Base-by-base conservation (phyloP, 2,797 vertebrate species). In the Xyrichtys novacula region DNA sequence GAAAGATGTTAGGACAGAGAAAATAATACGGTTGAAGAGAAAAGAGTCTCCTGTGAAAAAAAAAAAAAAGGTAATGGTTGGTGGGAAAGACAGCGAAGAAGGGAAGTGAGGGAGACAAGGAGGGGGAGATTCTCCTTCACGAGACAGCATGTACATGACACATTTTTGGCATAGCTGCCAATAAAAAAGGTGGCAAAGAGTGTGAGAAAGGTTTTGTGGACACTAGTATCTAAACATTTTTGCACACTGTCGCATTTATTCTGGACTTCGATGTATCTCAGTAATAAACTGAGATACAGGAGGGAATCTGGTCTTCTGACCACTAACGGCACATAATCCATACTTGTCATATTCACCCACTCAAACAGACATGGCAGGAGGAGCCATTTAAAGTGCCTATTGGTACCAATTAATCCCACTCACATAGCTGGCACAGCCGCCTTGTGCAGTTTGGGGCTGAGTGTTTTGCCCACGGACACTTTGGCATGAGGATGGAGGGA, bases 81-180 rank as follows among this genome's bases (percentile, higher is more conserved):
- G 43, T 69, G 66, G 71, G 54, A 71, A 72, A 57, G 31, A 26
- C 4, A 43, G 55, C n/a, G 16, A 20, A 49, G 62, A 55, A 38
- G 8, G 52, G 54, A 72, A 48, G 52, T 22, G 56, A 68, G 66
- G 12, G 14, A 84, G 74, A 62, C 49, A 11, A 38, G 22, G 31
- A 31, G 3, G 52, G 39, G 57, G 61, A 32, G 67, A 34, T 43
- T 50, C 60, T 68, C 2, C 50, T 73, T 82, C 76, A 86, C 2
- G n/a, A 80, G 78, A 54, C 81, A 71, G 70, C 89, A 74, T 60
- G 68, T 85, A 81, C 74, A 68, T 78, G 85, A 62, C 68, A 91
- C 72, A 91, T 90, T 77, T 87, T 86, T 91, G 80, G 81, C 78
- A 90, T 88, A 58, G 74, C 78, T 64, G 65, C 58, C 46, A 65